These are phyloP conservation scores for Plagodis dolabraria DNA, from an alignment of 2,888 invertebrate species.

Conservation along the genomic window DNA sequence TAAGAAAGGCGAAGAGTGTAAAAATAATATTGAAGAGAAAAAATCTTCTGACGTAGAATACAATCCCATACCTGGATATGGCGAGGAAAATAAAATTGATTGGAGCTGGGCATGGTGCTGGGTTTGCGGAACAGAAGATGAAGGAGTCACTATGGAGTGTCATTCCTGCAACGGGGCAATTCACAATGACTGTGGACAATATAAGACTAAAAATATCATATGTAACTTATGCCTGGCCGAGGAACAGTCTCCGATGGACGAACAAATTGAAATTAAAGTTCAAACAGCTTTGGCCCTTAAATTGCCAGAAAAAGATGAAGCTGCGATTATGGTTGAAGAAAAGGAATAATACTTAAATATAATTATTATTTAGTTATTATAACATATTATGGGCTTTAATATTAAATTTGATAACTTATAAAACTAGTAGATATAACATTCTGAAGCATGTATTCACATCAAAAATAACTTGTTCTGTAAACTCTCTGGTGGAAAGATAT, in stretches of 20 bases:
- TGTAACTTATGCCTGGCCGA: slow-evolving; percentile 10
- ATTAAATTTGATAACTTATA: too few relatives aligned
- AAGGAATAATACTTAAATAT: too few relatives aligned
- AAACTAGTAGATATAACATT: too few relatives aligned
- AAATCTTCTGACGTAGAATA: background rate
- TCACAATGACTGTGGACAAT: slow-evolving; percentile 6
- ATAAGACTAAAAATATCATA: background rate
- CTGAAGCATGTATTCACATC: too few relatives aligned
- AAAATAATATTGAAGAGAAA: background rate
- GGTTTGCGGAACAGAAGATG: slow-evolving; percentile 12
- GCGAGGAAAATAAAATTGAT: background rate
- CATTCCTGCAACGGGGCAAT: slow-evolving; percentile 5
- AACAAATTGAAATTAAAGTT: background rate
- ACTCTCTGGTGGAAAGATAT: too few relatives aligned
- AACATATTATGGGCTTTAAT: too few relatives aligned
- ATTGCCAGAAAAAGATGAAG: too few relatives aligned
- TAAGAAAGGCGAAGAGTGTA: background rate
- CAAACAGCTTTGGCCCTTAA: background rate
- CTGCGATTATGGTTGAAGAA: too few relatives aligned
- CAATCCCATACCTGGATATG: background rate
- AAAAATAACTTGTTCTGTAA: too few relatives aligned
- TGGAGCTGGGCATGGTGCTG: slow-evolving; percentile 6
- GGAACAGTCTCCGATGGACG: background rate
- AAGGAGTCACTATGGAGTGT: slow-evolving; percentile 1
- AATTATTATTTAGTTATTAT: too few relatives aligned